Conservation (phyloP, 2,888 invertebrate species). For the Apantesis nais region DNA sequence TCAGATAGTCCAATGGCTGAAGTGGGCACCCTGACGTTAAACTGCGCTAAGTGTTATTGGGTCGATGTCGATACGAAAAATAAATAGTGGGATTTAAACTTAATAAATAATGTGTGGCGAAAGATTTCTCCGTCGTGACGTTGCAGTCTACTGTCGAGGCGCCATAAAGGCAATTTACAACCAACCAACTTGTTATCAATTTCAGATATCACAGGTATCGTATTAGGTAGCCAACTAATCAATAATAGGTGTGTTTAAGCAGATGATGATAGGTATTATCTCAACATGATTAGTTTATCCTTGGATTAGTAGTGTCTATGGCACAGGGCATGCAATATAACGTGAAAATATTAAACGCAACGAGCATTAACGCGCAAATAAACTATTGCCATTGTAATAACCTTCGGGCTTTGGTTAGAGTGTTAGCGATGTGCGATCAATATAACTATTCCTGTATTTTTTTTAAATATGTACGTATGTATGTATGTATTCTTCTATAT, state of each 20-base stretch:
- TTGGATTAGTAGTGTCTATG: slow-evolving; percentile 18
- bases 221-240: not conserved
- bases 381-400: slow-evolving; percentile 27
- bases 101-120: no score
- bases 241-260: not conserved
- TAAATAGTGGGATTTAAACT: no score
- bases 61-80: no score
- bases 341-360: slow-evolving; percentile 30
- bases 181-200: not conserved
- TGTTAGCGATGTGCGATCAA: slow-evolving; percentile 35
- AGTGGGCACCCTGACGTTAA: no score
- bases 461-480: no score
- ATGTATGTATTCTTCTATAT: no score
- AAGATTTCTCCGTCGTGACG: not conserved
- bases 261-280: slow-evolving; percentile 4
- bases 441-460: not conserved
- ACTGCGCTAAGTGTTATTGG: no score
- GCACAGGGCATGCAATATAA: slow-evolving; percentile 21
- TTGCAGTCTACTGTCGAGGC: not conserved
- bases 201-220: not conserved
- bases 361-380: slow-evolving; percentile 24
- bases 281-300: slow-evolving; percentile 8
- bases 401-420: slow-evolving; percentile 27
- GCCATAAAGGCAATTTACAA: not conserved
- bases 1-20: no score